Evolutionary conservation across 2,113 vertebrate species (phyloP), one percentile per base, ranked within the genome.

Genomic region (Antigone vipio): DNA sequence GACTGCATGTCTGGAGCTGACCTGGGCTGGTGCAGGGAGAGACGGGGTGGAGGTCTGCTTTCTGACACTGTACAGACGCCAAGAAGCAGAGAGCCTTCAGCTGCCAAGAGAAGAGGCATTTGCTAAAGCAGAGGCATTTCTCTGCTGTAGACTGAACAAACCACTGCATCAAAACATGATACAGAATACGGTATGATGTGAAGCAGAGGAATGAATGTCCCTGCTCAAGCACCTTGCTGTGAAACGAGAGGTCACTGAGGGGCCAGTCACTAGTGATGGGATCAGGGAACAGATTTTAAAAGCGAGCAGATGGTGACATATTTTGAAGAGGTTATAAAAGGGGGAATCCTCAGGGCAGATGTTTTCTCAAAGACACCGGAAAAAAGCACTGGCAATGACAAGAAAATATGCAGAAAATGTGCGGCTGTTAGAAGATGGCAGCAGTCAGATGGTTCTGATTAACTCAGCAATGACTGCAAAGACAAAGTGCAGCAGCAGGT

Each of bases 331-430:
- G 44, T 80, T 89, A 35, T 78, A 73, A 77, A 77, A 53, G 34
- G 80, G 53, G 38, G 58, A 86, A 77, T 94, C 88, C 91, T 96
- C 34, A 50, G 58, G 78, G 90, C 91, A 94, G 92, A 94, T 79
- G 85, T 96, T 93, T 95, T 96, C 84, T 86, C 64, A 55, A 94
- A 96, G 81, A 72, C 18, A 64, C 26, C 1, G 0, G 63, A 93
- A 95, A 47, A 62, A 75, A 92, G 79, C 60, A 75, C 56, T 75
- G 56, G 52, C 92, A 94, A 86, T 34, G 74, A 75, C 85, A 91
- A 88, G 79, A 55, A 95, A 96, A 83, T 49, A 94, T 92, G 75
- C 78, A 86, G 92, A 91, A 93, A 96, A 96, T 85, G 17, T 64
- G 71, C 7, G 29, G 32, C 59, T 95, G 42, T 84, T 85, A 85